phyloP scores from a whole-genome alignment of 2,113 vertebrate species.

The Harpagus bidentatus region DNA sequence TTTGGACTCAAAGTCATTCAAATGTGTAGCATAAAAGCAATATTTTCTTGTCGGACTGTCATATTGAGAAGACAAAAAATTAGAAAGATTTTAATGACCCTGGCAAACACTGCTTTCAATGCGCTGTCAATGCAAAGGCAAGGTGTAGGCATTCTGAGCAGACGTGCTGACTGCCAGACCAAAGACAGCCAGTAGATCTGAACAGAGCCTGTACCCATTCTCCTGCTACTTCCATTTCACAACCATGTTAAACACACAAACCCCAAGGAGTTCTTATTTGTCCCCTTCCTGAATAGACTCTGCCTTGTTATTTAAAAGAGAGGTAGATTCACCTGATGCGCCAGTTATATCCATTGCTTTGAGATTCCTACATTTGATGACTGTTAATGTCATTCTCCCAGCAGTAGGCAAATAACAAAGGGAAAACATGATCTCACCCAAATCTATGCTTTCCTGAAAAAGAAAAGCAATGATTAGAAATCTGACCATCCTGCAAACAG shows the following conservation, averaged over 20 bases:
- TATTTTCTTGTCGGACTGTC: not conserved
- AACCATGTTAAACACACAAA: not conserved
- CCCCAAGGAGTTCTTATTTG: not conserved
- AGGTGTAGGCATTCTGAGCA: not conserved
- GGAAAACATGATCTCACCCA: slow-evolving; percentile 99
- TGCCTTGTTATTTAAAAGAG: not conserved
- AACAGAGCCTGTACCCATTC: not conserved
- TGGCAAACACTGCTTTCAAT: not conserved
- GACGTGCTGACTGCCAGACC: not conserved
- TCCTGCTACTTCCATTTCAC: not conserved
- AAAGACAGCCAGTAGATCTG: not conserved
- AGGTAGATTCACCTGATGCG: slow-evolving; percentile 83
- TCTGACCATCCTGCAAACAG: not conserved
- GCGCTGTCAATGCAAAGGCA: not conserved
- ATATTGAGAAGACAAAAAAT: not conserved
- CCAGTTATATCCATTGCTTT: slow-evolving; percentile 99
- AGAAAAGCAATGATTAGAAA: slow-evolving; percentile 11
- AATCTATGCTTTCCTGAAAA: slow-evolving; percentile 91
- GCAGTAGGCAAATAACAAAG: slow-evolving; percentile 97
- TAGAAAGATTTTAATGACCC: not conserved
- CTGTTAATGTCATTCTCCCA: slow-evolving; percentile 95
- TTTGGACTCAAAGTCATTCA: not conserved
- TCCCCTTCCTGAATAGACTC: not conserved
- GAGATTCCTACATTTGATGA: slow-evolving; percentile 98
- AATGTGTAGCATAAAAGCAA: not conserved